A percentile compares a stretch with the other conserved stretches of the same genome.
Conservation (phyloP, 2,888 invertebrate genomes). For the Autographa gamma region DNA sequence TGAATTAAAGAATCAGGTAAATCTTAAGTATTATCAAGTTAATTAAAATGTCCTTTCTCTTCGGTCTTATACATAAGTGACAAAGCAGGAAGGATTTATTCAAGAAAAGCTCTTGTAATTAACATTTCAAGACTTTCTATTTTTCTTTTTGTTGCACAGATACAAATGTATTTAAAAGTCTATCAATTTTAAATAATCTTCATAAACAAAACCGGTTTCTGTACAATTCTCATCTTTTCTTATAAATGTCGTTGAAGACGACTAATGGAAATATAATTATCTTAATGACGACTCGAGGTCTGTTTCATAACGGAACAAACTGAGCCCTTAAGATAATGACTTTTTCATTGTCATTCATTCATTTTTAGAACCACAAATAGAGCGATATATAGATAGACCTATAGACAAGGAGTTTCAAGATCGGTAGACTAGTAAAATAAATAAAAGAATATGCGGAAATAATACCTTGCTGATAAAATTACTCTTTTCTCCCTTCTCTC, state of each 20-base stretch:
- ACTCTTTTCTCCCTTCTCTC: too few relatives aligned
- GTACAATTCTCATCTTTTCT: not conserved
- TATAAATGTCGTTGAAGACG: not conserved
- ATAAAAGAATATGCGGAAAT: too few relatives aligned
- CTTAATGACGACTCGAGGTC: slow-evolving; percentile 1
- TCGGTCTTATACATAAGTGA: too few relatives aligned
- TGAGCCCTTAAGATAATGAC: slow-evolving; percentile 4
- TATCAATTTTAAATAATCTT: not conserved
- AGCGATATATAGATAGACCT: too few relatives aligned
- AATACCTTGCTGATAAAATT: too few relatives aligned
- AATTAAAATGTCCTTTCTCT: not conserved
- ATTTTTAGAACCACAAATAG: not conserved
- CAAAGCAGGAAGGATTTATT: too few relatives aligned
- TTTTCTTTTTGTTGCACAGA: too few relatives aligned
- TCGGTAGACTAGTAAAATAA: too few relatives aligned
- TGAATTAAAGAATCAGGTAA: not conserved
- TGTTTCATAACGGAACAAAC: not conserved
- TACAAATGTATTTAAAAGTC: not conserved
- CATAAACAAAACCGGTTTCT: not conserved
- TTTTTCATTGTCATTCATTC: not conserved
- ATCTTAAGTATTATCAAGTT: not conserved
- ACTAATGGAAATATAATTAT: slow-evolving; percentile 4
- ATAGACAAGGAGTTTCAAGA: too few relatives aligned
- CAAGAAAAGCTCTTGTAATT: too few relatives aligned
- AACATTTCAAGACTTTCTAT: too few relatives aligned